Conservation (phyloP, 2,113 vertebrate genomes). For the Osmerus mordax region DNA sequence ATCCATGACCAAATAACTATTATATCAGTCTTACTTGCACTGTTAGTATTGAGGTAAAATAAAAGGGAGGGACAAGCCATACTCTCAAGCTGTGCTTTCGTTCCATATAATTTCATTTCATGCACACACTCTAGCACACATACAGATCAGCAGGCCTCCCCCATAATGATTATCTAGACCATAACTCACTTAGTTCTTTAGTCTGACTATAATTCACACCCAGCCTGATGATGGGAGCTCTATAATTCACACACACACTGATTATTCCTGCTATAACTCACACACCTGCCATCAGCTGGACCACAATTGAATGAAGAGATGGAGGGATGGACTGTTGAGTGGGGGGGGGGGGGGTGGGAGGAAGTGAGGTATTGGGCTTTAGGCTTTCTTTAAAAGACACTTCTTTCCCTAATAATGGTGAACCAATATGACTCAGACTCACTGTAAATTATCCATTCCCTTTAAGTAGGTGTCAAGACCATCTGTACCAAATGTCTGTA, state of each 20-base stretch:
- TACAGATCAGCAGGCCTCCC: conserved; percentile 45
- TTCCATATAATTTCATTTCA: neutral
- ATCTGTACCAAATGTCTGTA: too few species aligned
- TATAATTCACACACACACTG: conserved; percentile 23
- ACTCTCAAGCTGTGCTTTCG: too few species aligned
- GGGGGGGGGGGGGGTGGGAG: conserved; percentile 8
- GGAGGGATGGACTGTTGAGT: conserved; percentile 16
- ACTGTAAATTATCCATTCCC: too few species aligned
- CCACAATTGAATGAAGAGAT: conserved; percentile 23
- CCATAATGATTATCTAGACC: conserved; percentile 64
- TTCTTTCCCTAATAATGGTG: too few species aligned
- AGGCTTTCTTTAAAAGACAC: too few species aligned
- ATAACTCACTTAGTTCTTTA: conserved; percentile 66
- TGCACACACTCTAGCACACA: conserved; percentile 23
- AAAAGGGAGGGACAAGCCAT: neutral
- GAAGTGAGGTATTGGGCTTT: neutral
- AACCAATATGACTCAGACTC: too few species aligned
- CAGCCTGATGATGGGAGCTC: conserved; percentile 16
- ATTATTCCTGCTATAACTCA: conserved; percentile 59
- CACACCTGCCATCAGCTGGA: conserved; percentile 49
- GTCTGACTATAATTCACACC: conserved; percentile 61
- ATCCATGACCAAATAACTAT: neutral
- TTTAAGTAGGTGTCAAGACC: too few species aligned
- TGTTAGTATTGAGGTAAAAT: neutral
- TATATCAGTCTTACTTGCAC: neutral